Evolutionary conservation across 2,888 invertebrate species (phyloP), one percentile per base, ranked within the genome.

Genomic region (Augiades crinisus): DNA sequence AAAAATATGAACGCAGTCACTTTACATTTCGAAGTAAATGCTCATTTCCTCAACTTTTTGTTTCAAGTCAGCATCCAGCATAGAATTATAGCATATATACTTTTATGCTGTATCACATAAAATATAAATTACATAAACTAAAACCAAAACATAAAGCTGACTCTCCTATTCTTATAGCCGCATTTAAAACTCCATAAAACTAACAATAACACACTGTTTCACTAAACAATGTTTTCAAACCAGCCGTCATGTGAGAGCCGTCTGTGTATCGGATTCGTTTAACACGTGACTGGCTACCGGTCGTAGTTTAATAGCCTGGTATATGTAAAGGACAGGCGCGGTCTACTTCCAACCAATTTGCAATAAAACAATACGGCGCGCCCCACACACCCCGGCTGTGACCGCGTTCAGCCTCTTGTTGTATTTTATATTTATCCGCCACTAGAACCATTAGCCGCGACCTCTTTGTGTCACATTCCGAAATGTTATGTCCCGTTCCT

Each of bases 311-410:
- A 89, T 88, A 79, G 87, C 80, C 76, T 82, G 81, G 82, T 87
- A 82, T 86, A 86, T 88, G 87, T 85, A 88, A 86, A 87, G 84
- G 87, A 86, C 88, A 86, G 81, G 75, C 81, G 79, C 80, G 81
- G 81, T 77, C 73, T 78, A 77, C 81, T 81, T 80, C 83, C 82
- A 85, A 83, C 86, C 88, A 89, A 89, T 89, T 89, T 89, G 88
- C 88, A 88, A 88, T 89, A 89, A 89, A 88, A 89, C 86, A 89
- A 88, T 88, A 88, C 80, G 78, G 83, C 78, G 68, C 68, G 60
- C 68, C 65, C 69, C 68, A 68, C 67, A 70, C 70, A 71, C 71
- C 68, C 67, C 68, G 72, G 17, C 22, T 76, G 75, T 64, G 75
- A 72, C 72, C 66, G 69, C 58, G 58, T 57, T 59, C 52, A 47